phyloP scores from a whole-genome alignment of 2,797 vertebrate species.

The Corythornis leucogaster region DNA sequence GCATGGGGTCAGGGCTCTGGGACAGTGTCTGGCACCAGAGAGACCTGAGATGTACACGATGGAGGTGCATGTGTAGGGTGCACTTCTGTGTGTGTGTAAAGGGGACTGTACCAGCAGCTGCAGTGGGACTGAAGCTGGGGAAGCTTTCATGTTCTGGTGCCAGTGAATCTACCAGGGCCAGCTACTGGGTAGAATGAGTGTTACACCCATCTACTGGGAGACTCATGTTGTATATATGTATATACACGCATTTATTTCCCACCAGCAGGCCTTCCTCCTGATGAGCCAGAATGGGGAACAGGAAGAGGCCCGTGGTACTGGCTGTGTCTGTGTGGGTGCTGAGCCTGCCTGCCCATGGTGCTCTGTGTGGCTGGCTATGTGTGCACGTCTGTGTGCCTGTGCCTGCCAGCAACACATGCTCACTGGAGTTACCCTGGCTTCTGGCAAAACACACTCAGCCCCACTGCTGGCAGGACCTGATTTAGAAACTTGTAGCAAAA shows the following conservation, averaged over 20 bases:
- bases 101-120: not conserved
- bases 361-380: fast-evolving
- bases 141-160: not conserved
- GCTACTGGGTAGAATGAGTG: too few species aligned
- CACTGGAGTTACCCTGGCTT: not conserved
- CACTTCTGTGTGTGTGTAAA: not conserved
- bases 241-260: not conserved
- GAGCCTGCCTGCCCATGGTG: fast-evolving
- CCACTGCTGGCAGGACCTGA: not conserved
- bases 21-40: fast-evolving
- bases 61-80: fast-evolving
- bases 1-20: fast-evolving
- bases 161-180: not conserved
- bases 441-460: not conserved
- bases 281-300: not conserved
- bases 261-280: not conserved
- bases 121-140: not conserved
- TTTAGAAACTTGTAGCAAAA: not conserved
- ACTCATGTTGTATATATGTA: too few species aligned
- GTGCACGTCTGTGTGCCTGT: fast-evolving
- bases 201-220: not conserved
- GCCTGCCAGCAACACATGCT: too few species aligned
- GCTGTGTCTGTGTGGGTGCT: not conserved
- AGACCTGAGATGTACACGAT: fast-evolving
- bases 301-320: not conserved